These are phyloP conservation scores for Sparidentex hasta DNA, from an alignment of 2,797 vertebrate genomes.

Conservation along the genomic window DNA sequence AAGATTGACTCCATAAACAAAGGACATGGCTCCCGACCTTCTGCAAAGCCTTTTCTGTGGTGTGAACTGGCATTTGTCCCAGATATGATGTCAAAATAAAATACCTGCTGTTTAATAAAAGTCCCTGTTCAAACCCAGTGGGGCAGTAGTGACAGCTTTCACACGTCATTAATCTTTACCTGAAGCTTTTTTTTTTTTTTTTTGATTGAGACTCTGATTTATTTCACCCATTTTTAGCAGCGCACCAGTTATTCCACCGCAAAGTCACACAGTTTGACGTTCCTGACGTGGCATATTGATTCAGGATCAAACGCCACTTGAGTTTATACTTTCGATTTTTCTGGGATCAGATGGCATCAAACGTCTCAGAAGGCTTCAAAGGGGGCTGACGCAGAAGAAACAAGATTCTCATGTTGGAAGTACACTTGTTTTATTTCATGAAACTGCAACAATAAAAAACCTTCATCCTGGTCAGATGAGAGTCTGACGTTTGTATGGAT, in stretches of 20 bases:
- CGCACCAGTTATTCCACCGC: not conserved
- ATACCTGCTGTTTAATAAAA: constrained; percentile 30
- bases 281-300: constrained; percentile 40
- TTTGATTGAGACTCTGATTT: constrained; percentile 10
- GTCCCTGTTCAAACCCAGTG: constrained; percentile 2
- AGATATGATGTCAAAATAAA: constrained; percentile 32
- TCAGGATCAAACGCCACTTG: not conserved
- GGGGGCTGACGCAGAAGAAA: not conserved
- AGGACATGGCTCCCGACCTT: constrained; percentile 3
- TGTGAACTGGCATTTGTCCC: constrained; percentile 33
- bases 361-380: constrained; percentile 10
- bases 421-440: not conserved
- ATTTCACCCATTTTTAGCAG: constrained; percentile 1
- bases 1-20: constrained; percentile 7
- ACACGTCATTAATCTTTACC: constrained; percentile 24
- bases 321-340: not conserved
- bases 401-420: not conserved
- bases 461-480: not conserved
- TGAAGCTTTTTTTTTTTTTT: constrained; percentile 9
- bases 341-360: constrained; percentile 18
- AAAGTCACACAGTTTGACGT: constrained; percentile 18
- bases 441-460: not conserved
- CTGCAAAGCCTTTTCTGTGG: constrained; percentile 17
- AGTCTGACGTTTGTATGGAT: not conserved
- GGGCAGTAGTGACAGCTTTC: constrained; percentile 1